Evolutionary conservation across 2,888 invertebrate species (phyloP), one percentile per base, ranked within the genome.

Genomic region (Sisyra terminalis): DNA sequence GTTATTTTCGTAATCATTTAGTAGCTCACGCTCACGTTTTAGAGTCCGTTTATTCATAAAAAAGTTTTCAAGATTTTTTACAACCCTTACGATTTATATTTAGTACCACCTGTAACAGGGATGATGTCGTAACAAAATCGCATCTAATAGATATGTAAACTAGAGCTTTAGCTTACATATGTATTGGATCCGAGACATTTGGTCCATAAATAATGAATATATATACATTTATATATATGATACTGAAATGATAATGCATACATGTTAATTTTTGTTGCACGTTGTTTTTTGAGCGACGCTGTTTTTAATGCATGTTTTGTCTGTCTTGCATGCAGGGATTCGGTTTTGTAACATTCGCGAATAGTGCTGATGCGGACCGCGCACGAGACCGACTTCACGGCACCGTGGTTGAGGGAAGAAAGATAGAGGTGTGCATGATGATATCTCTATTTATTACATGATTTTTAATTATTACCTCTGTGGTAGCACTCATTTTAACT

Each of bases 281-380:
- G 76, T 76, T 72, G 71, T 72, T 72, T 60, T 76, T 76, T 76
- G 75, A 76, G 73, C 71, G 71, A 74, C 73, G 75, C 76, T 75
- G 75, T 77, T 66, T 70, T 80, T 82, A 83, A 81, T 84, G 84
- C 84, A 84, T 84, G 84, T 83, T 81, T 83, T 84, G 82, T 85
- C 82, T 84, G 85, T 87, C 84, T 64, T 86, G 86, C 88, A 87
- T 87, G 84, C 89, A 98, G 97, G 98, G 98, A 82, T 98, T 98
- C 86, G 97, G 97, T 86, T 98, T 98, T 89, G 97, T 98, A 84
- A 98, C 97, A 83, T 98, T 98, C 90, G 94, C 94, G 84, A 93
- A 90, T 86, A 92, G 92, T 82, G 87, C 86, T 79, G 97, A 98
- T 80, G 97, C 97, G 75, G 97, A 97, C 83, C 87, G 90, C 82